Conservation (phyloP, 2,113 vertebrate genomes). For the Craseonycteris thonglongyai region DNA sequence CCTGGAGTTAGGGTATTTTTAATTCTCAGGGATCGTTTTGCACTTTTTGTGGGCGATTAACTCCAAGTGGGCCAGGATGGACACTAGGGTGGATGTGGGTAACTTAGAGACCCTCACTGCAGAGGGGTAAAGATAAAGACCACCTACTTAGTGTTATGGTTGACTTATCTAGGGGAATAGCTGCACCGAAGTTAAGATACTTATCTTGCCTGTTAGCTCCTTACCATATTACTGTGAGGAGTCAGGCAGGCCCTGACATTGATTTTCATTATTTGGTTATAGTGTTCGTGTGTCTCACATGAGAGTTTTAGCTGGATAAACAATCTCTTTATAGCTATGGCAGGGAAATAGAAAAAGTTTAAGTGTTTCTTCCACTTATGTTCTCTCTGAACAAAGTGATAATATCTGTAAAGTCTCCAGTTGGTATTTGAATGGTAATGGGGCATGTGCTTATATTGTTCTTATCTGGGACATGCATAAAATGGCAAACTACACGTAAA, state of each 20-base stretch:
- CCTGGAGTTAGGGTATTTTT: neutral
- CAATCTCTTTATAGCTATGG: slow-evolving; percentile 19
- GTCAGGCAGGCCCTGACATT: neutral
- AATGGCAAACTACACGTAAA: neutral
- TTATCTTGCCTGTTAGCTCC: neutral
- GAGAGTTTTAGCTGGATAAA: slow-evolving; percentile 38
- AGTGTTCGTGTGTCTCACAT: slow-evolving; percentile 4
- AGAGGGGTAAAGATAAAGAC: neutral
- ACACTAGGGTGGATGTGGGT: neutral
- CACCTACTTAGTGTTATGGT: too few species aligned
- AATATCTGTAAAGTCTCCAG: slow-evolving; percentile 13
- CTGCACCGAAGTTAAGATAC: neutral
- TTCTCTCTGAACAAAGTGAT: neutral
- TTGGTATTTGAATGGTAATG: slow-evolving; percentile 44
- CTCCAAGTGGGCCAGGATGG: neutral
- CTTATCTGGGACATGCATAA: neutral
- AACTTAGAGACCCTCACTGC: neutral
- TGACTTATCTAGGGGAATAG: neutral
- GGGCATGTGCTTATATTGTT: neutral
- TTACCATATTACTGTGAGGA: neutral
- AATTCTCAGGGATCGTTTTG: neutral
- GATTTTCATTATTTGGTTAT: neutral
- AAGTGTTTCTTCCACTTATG: slow-evolving; percentile 37
- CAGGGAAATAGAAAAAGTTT: slow-evolving; percentile 33
- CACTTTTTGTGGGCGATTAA: neutral